Evolutionary conservation across 2,888 invertebrate species (phyloP), one percentile per base, ranked within the genome.

Genomic region (Nezara viridula): DNA sequence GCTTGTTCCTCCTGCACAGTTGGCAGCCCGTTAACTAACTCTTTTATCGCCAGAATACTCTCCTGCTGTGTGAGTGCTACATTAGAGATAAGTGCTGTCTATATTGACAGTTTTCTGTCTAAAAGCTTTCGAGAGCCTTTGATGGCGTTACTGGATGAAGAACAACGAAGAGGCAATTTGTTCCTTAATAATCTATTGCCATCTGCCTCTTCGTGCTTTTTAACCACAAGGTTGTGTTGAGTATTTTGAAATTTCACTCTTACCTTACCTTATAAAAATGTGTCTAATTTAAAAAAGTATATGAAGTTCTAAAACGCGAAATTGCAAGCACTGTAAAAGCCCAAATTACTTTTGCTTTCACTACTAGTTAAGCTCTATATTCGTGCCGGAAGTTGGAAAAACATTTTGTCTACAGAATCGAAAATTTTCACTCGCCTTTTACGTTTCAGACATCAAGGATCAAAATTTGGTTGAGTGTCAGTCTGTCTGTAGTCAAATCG

Each of bases 11-110:
- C 12, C 81, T 44, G 5, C 44, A n/a, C 32, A 81, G 81, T 81
- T 81, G 81, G 81, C 81, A 81, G 44, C 44, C 81, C 16, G 77
- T 60, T 73, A 21, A 37, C 66, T 37, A 73, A 37, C 66, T 60
- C 60, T 44, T 44, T 44, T 60, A 60, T 60, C 60, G 27, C 5
- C 21, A 6, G 60, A 32, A 14, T 60, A 60, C 60, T 27, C 27
- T n/a, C 27, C 60, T 4, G 12, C 5, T 5, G 32, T 5, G 32
- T n/a, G 66, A 73, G 66, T 73, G 66, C 66, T 73, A 73, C 66
- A 73, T 73, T 73, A 73, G 66, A 6, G 66, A 73, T 73, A 73
- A 73, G 66, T 73, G 66, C 19, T 21, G 19, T 73, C 66, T 37
- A 21, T 37, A 73, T 73, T 73, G 66, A 73, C 66, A 73, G 37